A percentile compares a stretch with the other conserved stretches of the same genome.
Evolutionary conservation across 2,113 vertebrate species (phyloP).

Genomic region (Melanocharis versteri): DNA sequence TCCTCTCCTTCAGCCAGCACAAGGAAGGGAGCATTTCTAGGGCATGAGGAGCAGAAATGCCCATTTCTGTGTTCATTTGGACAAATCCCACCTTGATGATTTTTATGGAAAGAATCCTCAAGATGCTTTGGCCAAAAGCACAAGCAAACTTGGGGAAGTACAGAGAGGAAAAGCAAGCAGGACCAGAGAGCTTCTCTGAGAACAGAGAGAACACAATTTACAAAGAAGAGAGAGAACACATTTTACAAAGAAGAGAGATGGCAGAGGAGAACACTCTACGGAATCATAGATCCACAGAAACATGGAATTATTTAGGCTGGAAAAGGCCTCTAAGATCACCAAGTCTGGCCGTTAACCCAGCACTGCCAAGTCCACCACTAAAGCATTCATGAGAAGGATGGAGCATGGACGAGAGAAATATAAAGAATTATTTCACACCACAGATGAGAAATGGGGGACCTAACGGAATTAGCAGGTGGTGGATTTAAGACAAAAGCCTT

Average conservation of each 20-base stretch:
- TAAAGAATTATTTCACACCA: not conserved
- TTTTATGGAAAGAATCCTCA: not conserved
- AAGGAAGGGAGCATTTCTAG: not conserved
- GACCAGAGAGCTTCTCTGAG: not conserved
- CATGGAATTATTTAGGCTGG: not conserved
- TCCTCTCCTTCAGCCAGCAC: not conserved
- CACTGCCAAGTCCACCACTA: not conserved
- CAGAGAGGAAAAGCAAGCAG: not conserved
- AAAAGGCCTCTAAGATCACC: not conserved
- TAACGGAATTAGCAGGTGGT: not conserved
- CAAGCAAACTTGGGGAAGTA: not conserved
- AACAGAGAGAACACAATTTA: not conserved
- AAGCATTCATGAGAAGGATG: not conserved
- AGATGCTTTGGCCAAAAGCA: not conserved
- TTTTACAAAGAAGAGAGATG: not conserved
- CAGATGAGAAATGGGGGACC: not conserved
- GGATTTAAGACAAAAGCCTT: constrained; percentile 15
- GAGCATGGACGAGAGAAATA: not conserved
- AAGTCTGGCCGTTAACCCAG: fast-evolving
- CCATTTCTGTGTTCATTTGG: not conserved
- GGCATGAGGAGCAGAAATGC: not conserved
- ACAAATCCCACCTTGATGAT: not conserved
- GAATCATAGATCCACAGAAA: not conserved
- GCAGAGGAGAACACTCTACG: not conserved
- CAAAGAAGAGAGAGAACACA: not conserved